These are phyloP conservation scores for Percopsis omiscomaycus DNA, from an alignment of 2,797 vertebrate species.

Conservation along the genomic window DNA sequence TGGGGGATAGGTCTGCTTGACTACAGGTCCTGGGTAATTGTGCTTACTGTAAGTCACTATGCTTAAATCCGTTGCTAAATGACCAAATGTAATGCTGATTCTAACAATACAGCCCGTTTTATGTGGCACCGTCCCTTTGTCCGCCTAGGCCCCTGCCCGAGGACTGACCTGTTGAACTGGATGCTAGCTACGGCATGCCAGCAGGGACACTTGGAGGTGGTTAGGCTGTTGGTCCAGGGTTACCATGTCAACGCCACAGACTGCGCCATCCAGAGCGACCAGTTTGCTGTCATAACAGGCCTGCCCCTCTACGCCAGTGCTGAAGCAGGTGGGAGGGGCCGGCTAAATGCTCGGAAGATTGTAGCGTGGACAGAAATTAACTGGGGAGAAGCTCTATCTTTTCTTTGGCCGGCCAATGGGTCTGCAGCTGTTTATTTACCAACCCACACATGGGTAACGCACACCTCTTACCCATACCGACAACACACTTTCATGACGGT, in stretches of 20 bases:
- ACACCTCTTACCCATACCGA: too few relatives aligned
- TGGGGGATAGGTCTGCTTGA: too few relatives aligned
- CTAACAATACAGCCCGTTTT: neutral
- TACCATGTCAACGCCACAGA: constrained; percentile 86
- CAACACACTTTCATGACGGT: too few relatives aligned
- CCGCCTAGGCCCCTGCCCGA: constrained; percentile 71
- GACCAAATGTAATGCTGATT: neutral
- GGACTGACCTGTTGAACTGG: constrained; percentile 86
- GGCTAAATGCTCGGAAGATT: too few relatives aligned
- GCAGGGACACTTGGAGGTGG: constrained; percentile 85
- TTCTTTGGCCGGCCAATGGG: too few relatives aligned
- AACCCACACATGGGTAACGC: too few relatives aligned
- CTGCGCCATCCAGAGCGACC: constrained; percentile 81
- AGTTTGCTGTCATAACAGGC: constrained; percentile 87
- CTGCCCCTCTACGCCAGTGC: constrained; percentile 90
- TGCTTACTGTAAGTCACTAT: too few relatives aligned
- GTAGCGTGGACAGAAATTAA: too few relatives aligned
- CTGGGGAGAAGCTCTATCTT: too few relatives aligned
- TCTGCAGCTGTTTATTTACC: too few relatives aligned
- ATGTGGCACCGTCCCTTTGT: neutral
- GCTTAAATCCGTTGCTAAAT: neutral
- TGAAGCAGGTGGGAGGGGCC: constrained; percentile 78
- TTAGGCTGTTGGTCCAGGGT: constrained; percentile 81
- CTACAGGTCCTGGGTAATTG: too few relatives aligned
- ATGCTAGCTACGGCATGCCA: constrained; percentile 90